A percentile compares a stretch with the other conserved stretches of the same genome.
These are phyloP conservation scores for Bombus haemorrhoidalis DNA, from an alignment of 1,140 invertebrate species.

Conservation along the genomic window DNA sequence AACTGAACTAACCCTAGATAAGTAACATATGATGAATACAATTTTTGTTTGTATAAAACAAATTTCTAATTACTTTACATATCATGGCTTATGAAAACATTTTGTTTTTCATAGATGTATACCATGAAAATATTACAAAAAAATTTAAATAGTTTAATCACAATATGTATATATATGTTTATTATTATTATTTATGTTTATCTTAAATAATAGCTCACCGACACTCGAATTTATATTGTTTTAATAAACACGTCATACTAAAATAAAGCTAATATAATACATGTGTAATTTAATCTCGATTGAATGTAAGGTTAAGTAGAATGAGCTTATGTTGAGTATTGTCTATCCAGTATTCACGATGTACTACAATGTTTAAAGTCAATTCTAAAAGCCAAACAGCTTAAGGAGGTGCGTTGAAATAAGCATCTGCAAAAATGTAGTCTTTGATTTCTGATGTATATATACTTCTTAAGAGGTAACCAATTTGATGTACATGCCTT, in stretches of 20 bases:
- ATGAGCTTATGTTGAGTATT: too few species aligned
- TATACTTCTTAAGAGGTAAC: too few species aligned
- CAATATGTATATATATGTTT: conserved; percentile 3
- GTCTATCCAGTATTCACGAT: too few species aligned
- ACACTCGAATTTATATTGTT: conserved; percentile 66
- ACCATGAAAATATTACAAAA: background rate
- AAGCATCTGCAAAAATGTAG: too few species aligned
- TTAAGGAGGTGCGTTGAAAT: too few species aligned
- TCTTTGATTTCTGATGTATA: too few species aligned
- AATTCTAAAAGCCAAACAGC: too few species aligned
- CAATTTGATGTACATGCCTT: too few species aligned
- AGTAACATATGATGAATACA: conserved; percentile 36
- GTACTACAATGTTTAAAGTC: too few species aligned
- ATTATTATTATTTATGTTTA: background rate
- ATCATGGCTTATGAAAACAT: background rate
- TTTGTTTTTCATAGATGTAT: too few species aligned
- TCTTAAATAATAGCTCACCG: conserved; percentile 60
- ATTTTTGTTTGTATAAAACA: background rate
- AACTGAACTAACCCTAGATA: conserved; percentile 85
- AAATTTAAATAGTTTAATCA: background rate
- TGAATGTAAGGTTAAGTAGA: background rate
- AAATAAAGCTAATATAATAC: background rate
- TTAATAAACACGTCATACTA: conserved; percentile 63
- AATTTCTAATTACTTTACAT: background rate
- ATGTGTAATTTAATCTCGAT: background rate